Base-by-base conservation (phyloP, 2,113 vertebrate species). In the Tragelaphus buxtoni region DNA sequence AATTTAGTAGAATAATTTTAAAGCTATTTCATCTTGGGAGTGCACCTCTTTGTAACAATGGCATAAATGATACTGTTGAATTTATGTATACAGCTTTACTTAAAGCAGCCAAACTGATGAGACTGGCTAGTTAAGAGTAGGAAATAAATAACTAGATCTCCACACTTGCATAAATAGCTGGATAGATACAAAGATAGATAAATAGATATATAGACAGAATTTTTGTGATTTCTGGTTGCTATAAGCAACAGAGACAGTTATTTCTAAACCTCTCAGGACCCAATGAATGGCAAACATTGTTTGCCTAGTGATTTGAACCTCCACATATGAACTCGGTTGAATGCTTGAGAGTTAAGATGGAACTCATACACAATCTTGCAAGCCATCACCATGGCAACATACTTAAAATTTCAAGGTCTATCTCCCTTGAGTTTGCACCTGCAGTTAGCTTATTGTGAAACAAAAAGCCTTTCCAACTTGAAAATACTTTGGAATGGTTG, bases 371-470 rank as follows among this genome's bases (percentile, higher is more conserved):
- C 88, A 1, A 98, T 98, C 95, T 93, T 98, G 90, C 95, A 98
- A 98, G 97, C 98, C 97, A 98, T 98, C 98, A 93, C 98, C 98
- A 98, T 98, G 97, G 98, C 98, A 98, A 98, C 98, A 88, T 72
- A 97, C 96, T 98, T 97, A 98, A 97, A 93, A 96, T 97, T 98
- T 97, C 97, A 98, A 98, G 97, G 95, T 97, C 94, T 98, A 69
- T 98, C 96, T 98, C 98, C 92, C 97, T 95, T 24, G 82, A 97
- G 97, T 98, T 98, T 95, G 88, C 98, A 98, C 97, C 97, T 98
- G 97, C 98, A 95, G 91, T 98, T 98, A 97, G 94, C 96, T 98
- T 98, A 96, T 93, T 81, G 77, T 98, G 97, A 97, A 98, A 98
- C 88, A 98, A 97, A 98, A 80, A 96, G 84, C 80, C 77, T 98